Evolutionary conservation across 2,113 vertebrate genomes (phyloP).

Genomic region (Pachycephala philippinensis): DNA sequence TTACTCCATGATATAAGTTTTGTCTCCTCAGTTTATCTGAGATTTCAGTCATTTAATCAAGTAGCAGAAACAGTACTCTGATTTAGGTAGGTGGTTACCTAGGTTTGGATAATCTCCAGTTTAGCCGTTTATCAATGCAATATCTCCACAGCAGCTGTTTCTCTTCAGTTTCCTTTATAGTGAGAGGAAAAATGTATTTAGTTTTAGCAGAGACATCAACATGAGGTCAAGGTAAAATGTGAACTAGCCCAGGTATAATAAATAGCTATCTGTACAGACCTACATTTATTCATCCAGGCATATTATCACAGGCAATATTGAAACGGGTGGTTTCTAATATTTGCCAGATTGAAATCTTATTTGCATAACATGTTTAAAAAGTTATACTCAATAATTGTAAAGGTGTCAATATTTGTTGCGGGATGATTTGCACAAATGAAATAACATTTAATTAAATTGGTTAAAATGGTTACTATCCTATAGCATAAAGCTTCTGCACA

Average conservation of each 20-base stretch:
- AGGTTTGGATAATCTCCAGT: neutral
- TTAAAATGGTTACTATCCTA: neutral
- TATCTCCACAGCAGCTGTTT: neutral
- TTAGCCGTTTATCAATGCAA: neutral
- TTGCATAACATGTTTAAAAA: neutral
- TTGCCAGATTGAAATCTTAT: neutral
- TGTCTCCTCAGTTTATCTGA: neutral
- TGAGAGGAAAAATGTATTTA: neutral
- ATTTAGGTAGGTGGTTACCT: neutral
- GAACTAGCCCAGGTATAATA: neutral
- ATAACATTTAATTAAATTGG: neutral
- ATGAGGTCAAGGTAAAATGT: neutral
- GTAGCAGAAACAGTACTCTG: neutral
- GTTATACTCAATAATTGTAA: neutral
- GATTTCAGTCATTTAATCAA: neutral
- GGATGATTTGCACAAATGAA: neutral
- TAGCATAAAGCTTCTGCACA: neutral
- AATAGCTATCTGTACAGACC: neutral
- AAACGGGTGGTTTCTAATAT: neutral
- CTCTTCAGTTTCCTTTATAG: neutral
- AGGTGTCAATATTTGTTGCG: neutral
- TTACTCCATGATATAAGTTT: neutral
- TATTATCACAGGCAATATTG: neutral
- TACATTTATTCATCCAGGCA: neutral
- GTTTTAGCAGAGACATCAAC: neutral